Evolutionary conservation across 1,140 invertebrate genomes (phyloP).

Genomic region (Heterodera carotae): DNA sequence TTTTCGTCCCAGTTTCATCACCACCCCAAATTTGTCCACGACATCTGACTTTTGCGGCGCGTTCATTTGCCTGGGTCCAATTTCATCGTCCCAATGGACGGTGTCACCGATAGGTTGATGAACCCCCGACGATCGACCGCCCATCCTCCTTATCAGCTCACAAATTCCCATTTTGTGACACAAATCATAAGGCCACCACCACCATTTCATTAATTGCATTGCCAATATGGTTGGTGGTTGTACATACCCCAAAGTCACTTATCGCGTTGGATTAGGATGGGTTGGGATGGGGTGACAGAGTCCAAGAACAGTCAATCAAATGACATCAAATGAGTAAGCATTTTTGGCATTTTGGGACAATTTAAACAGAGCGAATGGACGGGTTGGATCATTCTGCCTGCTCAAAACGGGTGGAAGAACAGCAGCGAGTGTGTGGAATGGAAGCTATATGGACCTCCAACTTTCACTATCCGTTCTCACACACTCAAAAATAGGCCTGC

Average conservation of each 20-base stretch:
- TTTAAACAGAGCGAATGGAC: not conserved
- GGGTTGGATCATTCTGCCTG: not conserved
- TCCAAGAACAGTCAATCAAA: conserved; percentile 1
- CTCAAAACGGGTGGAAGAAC: too few relatives aligned
- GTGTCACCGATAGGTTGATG: not conserved
- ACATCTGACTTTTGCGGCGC: not conserved
- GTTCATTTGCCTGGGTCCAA: not conserved
- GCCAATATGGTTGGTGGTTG: not conserved
- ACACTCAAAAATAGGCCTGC: not conserved
- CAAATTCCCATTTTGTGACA: not conserved
- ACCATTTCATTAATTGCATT: not conserved
- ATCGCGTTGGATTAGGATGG: not conserved
- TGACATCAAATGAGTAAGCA: not conserved
- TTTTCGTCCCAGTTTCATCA: not conserved
- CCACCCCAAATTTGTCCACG: not conserved
- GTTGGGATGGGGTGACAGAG: too few relatives aligned
- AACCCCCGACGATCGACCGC: not conserved
- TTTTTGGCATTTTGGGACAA: not conserved
- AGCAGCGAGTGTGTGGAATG: too few relatives aligned
- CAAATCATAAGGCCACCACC: not conserved
- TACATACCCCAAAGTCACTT: not conserved
- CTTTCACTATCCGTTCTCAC: not conserved
- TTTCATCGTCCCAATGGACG: not conserved
- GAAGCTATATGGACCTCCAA: too few relatives aligned
- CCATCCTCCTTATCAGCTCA: not conserved